Evolutionary conservation across 2,888 invertebrate genomes (phyloP).

Genomic region (Tachina lurida): DNA sequence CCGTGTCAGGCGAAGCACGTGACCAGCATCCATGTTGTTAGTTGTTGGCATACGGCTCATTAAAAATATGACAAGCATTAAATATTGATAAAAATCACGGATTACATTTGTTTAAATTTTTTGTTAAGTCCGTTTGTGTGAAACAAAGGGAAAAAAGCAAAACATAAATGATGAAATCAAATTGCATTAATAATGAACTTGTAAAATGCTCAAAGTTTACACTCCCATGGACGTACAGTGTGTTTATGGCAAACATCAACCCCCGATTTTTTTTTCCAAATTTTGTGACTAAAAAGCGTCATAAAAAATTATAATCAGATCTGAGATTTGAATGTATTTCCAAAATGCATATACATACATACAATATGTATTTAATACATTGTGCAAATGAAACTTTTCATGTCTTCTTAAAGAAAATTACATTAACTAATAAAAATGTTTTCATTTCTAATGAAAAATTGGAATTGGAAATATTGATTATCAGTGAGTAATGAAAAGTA

Average conservation of each 20-base stretch:
- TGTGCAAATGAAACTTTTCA: too few species aligned
- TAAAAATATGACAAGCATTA: constrained; percentile 76
- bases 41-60: constrained; percentile 63
- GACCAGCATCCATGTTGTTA: constrained; percentile 59
- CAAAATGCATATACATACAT: not conserved
- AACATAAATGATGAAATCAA: constrained; percentile 39
- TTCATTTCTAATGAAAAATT: too few species aligned
- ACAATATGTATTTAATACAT: not conserved
- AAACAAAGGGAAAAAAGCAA: not conserved
- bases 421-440: too few species aligned
- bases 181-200: constrained; percentile 26
- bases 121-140: not conserved
- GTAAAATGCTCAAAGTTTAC: not conserved
- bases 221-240: not conserved
- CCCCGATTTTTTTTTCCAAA: not conserved
- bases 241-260: constrained; percentile 1
- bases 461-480: too few species aligned
- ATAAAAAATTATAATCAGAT: not conserved
- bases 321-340: not conserved
- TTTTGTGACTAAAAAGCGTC: not conserved
- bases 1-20: constrained; percentile 47
- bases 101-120: constrained; percentile 61
- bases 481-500: too few species aligned
- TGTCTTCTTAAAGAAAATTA: too few species aligned
- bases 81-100: constrained; percentile 76